These are phyloP conservation scores for Drosophila nigricruria DNA, from an alignment of 2,888 invertebrate species.

Conservation along the genomic window DNA sequence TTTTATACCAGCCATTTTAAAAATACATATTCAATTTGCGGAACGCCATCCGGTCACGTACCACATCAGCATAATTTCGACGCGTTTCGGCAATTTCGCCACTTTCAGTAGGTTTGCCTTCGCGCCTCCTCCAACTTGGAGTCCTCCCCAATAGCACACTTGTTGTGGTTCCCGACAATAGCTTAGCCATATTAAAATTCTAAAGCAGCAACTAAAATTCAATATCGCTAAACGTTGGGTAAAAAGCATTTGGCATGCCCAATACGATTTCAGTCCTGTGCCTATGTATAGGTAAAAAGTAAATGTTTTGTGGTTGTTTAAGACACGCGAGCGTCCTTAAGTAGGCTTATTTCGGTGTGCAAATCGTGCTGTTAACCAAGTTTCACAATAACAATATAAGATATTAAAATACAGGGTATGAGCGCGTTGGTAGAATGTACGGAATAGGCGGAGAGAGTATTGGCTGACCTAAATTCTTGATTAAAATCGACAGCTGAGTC, in stretches of 20 bases:
- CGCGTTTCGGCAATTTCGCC: conserved; percentile 72
- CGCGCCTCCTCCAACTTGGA: not conserved
- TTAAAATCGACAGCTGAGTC: not conserved
- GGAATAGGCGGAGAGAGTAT: not conserved
- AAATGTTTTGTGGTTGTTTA: not conserved
- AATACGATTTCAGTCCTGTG: not conserved
- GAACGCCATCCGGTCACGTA: conserved; percentile 43
- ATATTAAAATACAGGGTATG: not conserved
- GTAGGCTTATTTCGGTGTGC: not conserved
- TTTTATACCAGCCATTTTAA: not conserved
- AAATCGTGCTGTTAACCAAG: not conserved
- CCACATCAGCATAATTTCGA: conserved; percentile 70
- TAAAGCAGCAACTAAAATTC: conserved; percentile 60
- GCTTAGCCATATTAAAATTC: conserved; percentile 67
- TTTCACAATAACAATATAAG: not conserved
- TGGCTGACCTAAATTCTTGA: not conserved
- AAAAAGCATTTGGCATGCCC: conserved; percentile 3
- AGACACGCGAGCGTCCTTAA: not conserved
- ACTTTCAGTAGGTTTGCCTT: conserved; percentile 48
- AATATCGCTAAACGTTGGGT: conserved; percentile 3
- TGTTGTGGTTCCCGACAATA: not conserved
- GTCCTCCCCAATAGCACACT: not conserved
- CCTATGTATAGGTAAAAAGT: too few relatives aligned
- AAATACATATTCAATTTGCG: conserved; percentile 63
- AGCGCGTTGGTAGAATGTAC: not conserved